These are phyloP conservation scores for Pelobates fuscus DNA, from an alignment of 2,113 vertebrate species.

Conservation along the genomic window DNA sequence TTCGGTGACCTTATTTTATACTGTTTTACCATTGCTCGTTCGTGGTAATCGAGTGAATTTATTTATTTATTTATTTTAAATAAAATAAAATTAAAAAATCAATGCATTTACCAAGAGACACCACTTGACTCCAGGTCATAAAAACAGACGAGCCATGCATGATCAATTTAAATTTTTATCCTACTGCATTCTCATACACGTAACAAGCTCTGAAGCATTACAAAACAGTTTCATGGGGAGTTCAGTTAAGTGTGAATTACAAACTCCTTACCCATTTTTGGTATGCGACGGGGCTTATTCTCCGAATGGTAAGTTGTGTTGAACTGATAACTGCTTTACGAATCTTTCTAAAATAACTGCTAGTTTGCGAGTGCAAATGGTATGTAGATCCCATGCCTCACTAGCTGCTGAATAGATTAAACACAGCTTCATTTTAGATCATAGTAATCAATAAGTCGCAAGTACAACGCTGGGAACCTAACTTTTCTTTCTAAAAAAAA, in stretches of 20 bases:
- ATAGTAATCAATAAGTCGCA: slow-evolving; percentile 30
- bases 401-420: not conserved
- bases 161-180: slow-evolving; percentile 44
- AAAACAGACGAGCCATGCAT: slow-evolving; percentile 44
- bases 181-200: slow-evolving; percentile 27
- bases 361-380: no score
- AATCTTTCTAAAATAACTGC: no score
- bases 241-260: slow-evolving; percentile 28
- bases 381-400: no score
- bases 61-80: no score
- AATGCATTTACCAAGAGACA: slow-evolving; percentile 46
- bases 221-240: slow-evolving; percentile 10
- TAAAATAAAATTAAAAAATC: slow-evolving; percentile 41
- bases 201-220: slow-evolving; percentile 27
- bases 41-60: slow-evolving; percentile 36
- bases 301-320: no score
- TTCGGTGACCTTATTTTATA: slow-evolving; percentile 45
- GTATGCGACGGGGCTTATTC: not conserved
- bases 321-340: no score
- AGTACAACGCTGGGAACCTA: slow-evolving; percentile 2
- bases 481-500: slow-evolving; percentile 3
- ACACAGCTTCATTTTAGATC: slow-evolving; percentile 13
- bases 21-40: slow-evolving; percentile 42
- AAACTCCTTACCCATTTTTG: slow-evolving; percentile 26
- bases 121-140: slow-evolving; percentile 47